These are phyloP conservation scores for Pardosa pseudoannulata DNA, from an alignment of 2,888 invertebrate species.

Conservation along the genomic window DNA sequence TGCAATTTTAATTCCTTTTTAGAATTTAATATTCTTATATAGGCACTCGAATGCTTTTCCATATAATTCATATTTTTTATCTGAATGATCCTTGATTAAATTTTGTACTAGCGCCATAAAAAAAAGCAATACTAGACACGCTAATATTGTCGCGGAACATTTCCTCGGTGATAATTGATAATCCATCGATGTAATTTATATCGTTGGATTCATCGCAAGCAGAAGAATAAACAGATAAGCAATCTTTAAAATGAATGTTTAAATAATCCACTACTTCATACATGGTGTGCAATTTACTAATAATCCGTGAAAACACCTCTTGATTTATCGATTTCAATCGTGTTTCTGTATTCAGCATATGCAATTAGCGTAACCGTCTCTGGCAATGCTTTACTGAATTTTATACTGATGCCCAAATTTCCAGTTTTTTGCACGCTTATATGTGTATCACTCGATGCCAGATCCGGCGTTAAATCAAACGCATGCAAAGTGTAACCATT, in stretches of 20 bases:
- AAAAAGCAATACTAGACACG: background rate
- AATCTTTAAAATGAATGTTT: too few relatives aligned
- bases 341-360: slow-evolving; percentile 32
- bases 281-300: background rate
- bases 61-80: too few relatives aligned
- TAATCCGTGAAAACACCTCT: slow-evolving; percentile 31
- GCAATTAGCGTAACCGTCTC: slow-evolving; percentile 24
- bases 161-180: background rate
- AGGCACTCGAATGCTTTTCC: too few relatives aligned
- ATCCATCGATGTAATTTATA: background rate
- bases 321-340: slow-evolving; percentile 44
- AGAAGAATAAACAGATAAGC: too few relatives aligned
- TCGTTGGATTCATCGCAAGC: background rate
- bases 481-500: slow-evolving; percentile 20
- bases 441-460: background rate
- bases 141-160: background rate
- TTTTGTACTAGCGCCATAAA: too few relatives aligned
- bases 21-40: too few relatives aligned
- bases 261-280: too few relatives aligned
- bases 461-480: slow-evolving; percentile 22
- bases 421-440: slow-evolving; percentile 15
- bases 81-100: too few relatives aligned
- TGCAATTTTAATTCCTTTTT: too few relatives aligned
- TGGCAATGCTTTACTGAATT: slow-evolving; percentile 1
- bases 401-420: slow-evolving; percentile 24